A percentile compares a stretch with the other conserved stretches of the same genome.
Conservation (phyloP, 2,888 invertebrate species). For the Willowsia nigromaculata region DNA sequence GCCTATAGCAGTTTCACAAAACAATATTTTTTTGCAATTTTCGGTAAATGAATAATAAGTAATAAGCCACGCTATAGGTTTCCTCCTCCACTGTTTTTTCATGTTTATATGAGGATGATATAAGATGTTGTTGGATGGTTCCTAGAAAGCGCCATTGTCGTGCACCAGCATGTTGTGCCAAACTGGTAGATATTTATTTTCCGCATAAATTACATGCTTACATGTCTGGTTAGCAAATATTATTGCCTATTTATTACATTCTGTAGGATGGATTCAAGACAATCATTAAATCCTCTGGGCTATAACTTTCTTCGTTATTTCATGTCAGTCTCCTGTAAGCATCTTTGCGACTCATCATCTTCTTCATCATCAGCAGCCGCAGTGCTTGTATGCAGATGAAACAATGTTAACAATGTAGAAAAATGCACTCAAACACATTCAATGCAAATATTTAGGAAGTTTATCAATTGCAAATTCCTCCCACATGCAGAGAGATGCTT, state of each 20-base stretch:
- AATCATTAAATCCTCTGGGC: conserved; percentile 37
- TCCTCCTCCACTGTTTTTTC: conserved; percentile 25
- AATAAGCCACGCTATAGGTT: neutral
- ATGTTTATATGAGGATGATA: conserved; percentile 32
- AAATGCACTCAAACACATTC: conserved; percentile 4
- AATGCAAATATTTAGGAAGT: conserved; percentile 47
- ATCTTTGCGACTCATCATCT: neutral
- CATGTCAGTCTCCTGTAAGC: neutral
- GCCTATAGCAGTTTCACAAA: neutral
- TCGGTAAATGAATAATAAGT: conserved; percentile 29
- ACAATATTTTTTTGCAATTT: conserved; percentile 9
- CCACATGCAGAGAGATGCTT: conserved; percentile 10
- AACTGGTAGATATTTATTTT: conserved; percentile 49
- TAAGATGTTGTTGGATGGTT: conserved; percentile 42
- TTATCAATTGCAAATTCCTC: conserved; percentile 38
- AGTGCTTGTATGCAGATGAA: neutral
- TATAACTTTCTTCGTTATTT: conserved; percentile 40
- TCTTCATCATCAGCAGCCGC: neutral
- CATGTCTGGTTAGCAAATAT: conserved; percentile 60
- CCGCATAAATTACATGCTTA: conserved; percentile 58
- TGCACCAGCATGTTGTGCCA: conserved; percentile 42
- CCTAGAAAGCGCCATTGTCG: conserved; percentile 29
- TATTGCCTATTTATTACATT: conserved; percentile 63
- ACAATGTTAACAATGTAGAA: conserved; percentile 1
- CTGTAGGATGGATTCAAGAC: conserved; percentile 33